phyloP scores from a whole-genome alignment of 2,888 invertebrate genomes.

The Pollenia angustigena region DNA sequence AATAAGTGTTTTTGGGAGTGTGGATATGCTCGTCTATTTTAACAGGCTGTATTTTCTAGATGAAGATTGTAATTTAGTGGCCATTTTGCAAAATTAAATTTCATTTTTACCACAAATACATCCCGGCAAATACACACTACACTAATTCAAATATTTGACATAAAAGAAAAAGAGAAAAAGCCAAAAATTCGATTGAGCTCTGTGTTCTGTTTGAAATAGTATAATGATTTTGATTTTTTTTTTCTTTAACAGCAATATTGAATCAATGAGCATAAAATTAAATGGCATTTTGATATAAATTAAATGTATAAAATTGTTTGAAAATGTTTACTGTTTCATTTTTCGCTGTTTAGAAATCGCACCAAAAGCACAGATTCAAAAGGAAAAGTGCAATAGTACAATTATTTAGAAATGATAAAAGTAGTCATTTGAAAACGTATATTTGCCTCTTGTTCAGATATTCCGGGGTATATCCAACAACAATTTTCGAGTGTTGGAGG shows the following conservation, averaged over 20 bases:
- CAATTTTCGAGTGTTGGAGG: too few species aligned
- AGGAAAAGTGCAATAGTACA: too few species aligned
- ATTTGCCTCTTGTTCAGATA: too few species aligned
- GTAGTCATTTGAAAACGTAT: too few species aligned
- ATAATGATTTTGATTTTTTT: neutral
- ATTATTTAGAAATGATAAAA: too few species aligned
- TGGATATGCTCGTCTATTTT: neutral
- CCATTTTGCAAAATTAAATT: conserved; percentile 79
- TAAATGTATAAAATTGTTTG: conserved; percentile 22
- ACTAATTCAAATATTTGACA: conserved; percentile 40
- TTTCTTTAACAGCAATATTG: conserved; percentile 29
- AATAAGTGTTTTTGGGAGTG: conserved; percentile 7
- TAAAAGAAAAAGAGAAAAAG: conserved; percentile 42
- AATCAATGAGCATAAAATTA: conserved; percentile 56
- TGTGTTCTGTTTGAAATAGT: neutral
- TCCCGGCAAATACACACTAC: conserved; percentile 24
- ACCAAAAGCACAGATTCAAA: too few species aligned
- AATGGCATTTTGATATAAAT: conserved; percentile 57
- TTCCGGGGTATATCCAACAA: too few species aligned
- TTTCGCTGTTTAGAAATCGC: too few species aligned
- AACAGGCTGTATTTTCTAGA: conserved; percentile 16
- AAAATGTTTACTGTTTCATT: too few species aligned
- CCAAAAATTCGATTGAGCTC: conserved; percentile 50
- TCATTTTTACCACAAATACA: conserved; percentile 73
- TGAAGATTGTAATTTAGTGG: conserved; percentile 79